Percentiles rank a stretch among this genome's conserved stretches.
Conservation (phyloP, 1,140 invertebrate genomes). For the Drosophila pachea region DNA sequence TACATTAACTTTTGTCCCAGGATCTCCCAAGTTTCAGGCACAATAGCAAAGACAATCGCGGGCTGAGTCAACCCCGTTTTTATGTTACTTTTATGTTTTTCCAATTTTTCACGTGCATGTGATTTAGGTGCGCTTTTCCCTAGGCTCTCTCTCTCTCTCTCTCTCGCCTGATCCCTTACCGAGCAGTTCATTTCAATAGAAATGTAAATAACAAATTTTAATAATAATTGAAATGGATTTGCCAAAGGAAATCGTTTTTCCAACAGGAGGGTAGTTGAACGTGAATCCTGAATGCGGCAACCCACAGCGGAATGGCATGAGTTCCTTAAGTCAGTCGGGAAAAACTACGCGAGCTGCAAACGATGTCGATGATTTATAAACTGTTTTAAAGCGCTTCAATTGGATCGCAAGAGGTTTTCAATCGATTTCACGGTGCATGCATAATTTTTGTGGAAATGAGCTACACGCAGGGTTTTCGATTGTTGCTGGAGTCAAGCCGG, state of each 20-base stretch:
- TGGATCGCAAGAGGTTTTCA: slow-evolving; percentile 47
- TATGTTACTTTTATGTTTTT: slow-evolving; percentile 62
- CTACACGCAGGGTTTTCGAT: slow-evolving; percentile 19
- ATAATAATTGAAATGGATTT: slow-evolving; percentile 75
- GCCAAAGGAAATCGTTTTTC: slow-evolving; percentile 12
- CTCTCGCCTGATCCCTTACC: not conserved
- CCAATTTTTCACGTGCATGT: slow-evolving; percentile 63
- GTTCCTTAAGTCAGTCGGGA: slow-evolving; percentile 55
- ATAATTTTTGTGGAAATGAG: slow-evolving; percentile 50
- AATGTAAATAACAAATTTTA: slow-evolving; percentile 75
- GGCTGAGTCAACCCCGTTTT: slow-evolving; percentile 48
- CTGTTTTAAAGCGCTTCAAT: slow-evolving; percentile 61
- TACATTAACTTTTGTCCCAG: slow-evolving; percentile 63
- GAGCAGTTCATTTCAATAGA: slow-evolving; percentile 69
- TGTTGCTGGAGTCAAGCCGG: not conserved
- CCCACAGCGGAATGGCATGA: slow-evolving; percentile 49
- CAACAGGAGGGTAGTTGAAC: slow-evolving; percentile 26
- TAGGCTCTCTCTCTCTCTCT: no score
- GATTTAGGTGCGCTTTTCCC: slow-evolving; percentile 41
- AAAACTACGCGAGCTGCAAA: slow-evolving; percentile 32
- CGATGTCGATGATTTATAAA: slow-evolving; percentile 68
- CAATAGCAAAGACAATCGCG: slow-evolving; percentile 47
- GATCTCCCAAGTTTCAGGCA: slow-evolving; percentile 34
- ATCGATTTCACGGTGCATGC: slow-evolving; percentile 55
- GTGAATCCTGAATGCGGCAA: slow-evolving; percentile 62